phyloP scores from a whole-genome alignment of 2,888 invertebrate species.

The Cheilosia pagana region DNA sequence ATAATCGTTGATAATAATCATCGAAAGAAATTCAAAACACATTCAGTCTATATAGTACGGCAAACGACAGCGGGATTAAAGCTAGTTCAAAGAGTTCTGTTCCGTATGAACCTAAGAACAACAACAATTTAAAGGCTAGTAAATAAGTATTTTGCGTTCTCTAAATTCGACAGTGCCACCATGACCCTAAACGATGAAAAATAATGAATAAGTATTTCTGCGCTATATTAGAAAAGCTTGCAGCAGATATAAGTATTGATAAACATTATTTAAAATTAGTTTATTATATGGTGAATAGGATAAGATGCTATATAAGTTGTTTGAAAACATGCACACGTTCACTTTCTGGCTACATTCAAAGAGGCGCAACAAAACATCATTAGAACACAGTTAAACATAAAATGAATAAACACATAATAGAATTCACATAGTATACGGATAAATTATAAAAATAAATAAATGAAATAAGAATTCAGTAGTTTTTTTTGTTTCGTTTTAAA shows the following conservation, averaged over 20 bases:
- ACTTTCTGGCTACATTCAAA: conserved; percentile 48
- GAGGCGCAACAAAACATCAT: conserved; percentile 52
- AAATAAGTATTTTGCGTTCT: not conserved
- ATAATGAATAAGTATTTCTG: not conserved
- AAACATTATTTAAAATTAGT: conserved; percentile 8
- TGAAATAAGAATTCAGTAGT: conserved; percentile 52
- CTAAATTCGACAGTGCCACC: not conserved
- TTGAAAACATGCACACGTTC: conserved; percentile 54
- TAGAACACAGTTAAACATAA: conserved; percentile 29
- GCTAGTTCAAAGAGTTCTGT: too few relatives aligned
- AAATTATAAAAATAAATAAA: conserved; percentile 28
- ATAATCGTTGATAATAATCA: too few relatives aligned
- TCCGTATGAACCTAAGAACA: too few relatives aligned
- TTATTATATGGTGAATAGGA: conserved; percentile 19
- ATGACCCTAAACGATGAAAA: not conserved
- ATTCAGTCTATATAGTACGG: too few relatives aligned
- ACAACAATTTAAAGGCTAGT: too few relatives aligned
- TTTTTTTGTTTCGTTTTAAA: conserved; percentile 58
- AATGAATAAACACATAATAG: conserved; percentile 16
- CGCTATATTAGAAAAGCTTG: conserved; percentile 5
- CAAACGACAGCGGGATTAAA: too few relatives aligned
- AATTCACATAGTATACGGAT: conserved; percentile 24
- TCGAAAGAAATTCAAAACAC: too few relatives aligned
- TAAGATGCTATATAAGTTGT: conserved; percentile 23
- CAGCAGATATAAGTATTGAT: not conserved